These are phyloP conservation scores for Drosophila hydei DNA, from an alignment of 1,140 invertebrate species.

Conservation along the genomic window DNA sequence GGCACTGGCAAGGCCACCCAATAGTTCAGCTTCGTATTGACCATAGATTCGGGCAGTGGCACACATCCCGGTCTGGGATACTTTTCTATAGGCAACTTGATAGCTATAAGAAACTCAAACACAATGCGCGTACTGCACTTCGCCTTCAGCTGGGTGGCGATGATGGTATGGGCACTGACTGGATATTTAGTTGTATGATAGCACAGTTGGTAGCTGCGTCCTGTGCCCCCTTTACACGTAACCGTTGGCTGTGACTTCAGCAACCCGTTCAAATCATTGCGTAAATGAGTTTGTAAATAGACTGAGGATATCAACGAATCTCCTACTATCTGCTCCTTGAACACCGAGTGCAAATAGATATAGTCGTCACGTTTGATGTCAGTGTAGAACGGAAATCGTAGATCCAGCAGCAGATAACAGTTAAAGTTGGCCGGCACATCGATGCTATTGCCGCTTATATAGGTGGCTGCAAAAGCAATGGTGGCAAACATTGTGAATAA, in stretches of 20 bases:
- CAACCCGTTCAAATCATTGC: slow-evolving; percentile 4
- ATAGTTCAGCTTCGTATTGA: neutral
- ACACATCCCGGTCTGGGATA: neutral
- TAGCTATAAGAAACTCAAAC: slow-evolving; percentile 14
- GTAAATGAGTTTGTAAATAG: slow-evolving; percentile 13
- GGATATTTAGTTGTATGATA: slow-evolving; percentile 16
- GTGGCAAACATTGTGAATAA: neutral
- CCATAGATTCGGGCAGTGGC: slow-evolving; percentile 5
- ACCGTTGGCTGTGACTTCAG: neutral
- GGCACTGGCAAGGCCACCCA: slow-evolving; percentile 17
- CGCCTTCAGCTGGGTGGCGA: slow-evolving; percentile 14
- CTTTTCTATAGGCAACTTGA: slow-evolving; percentile 7
- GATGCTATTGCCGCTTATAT: slow-evolving; percentile 10
- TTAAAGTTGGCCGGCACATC: slow-evolving; percentile 19
- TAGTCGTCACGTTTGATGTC: neutral
- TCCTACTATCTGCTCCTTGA: neutral
- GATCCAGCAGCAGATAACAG: slow-evolving; percentile 18
- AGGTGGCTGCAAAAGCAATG: slow-evolving; percentile 2
- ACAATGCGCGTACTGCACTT: slow-evolving; percentile 4
- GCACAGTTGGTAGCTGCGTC: slow-evolving; percentile 19
- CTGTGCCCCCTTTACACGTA: neutral
- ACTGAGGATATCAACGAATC: neutral
- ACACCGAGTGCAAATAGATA: slow-evolving; percentile 14
- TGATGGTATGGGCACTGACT: slow-evolving; percentile 21
- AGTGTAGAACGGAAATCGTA: neutral